Conservation (phyloP, 2,113 vertebrate genomes). For the Paedocypris sp. region DNA sequence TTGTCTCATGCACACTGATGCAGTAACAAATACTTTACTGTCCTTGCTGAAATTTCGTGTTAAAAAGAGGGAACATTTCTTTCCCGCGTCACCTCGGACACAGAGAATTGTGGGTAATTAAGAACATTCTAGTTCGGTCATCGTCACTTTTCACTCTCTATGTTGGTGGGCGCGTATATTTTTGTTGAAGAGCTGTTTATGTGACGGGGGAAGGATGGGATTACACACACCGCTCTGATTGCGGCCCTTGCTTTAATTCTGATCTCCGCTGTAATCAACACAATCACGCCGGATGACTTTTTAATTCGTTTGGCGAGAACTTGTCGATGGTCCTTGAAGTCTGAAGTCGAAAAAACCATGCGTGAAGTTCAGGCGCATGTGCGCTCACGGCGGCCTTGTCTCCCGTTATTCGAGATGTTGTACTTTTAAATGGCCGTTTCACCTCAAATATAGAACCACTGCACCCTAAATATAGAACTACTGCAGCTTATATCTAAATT, state of each 20-base stretch:
- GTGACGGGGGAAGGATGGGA: slow-evolving; percentile 79
- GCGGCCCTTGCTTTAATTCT: slow-evolving; percentile 51
- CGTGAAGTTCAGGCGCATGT: background rate
- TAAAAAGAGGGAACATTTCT: no score
- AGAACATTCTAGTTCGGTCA: slow-evolving; percentile 55
- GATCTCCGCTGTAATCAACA: slow-evolving; percentile 57
- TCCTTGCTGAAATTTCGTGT: no score
- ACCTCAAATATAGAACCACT: no score
- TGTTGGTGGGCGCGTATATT: slow-evolving; percentile 95
- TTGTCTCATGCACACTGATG: no score
- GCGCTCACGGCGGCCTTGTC: background rate
- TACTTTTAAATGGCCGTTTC: no score
- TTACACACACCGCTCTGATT: slow-evolving; percentile 79
- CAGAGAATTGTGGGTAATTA: slow-evolving; percentile 51
- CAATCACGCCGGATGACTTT: slow-evolving; percentile 37
- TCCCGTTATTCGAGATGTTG: no score
- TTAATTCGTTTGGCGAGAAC: slow-evolving; percentile 44
- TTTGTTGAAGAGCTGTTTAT: slow-evolving; percentile 89
- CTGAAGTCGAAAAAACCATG: background rate
- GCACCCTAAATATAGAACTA: no score
- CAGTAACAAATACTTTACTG: no score
- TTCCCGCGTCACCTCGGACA: slow-evolving; percentile 26
- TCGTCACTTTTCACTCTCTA: slow-evolving; percentile 66
- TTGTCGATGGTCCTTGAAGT: background rate
- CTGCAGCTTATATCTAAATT: no score